Evolutionary conservation across 2,797 vertebrate species (phyloP).

Genomic region (Percopsis omiscomaycus): DNA sequence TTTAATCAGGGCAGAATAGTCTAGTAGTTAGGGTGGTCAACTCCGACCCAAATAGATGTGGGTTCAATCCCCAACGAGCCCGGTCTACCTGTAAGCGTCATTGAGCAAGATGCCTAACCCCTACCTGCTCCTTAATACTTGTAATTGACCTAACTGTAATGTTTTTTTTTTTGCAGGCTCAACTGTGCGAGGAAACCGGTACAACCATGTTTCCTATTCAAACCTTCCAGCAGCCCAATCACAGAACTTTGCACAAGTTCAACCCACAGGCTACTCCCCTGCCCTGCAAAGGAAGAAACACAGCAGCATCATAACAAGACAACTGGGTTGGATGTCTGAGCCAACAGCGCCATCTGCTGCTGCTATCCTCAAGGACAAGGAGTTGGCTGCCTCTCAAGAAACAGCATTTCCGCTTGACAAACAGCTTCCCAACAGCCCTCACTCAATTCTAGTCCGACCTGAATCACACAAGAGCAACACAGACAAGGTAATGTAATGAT

Average conservation of each 20-base stretch:
- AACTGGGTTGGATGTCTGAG: slow-evolving; percentile 73
- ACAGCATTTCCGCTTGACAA: slow-evolving; percentile 58
- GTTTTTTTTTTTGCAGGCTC: slow-evolving; percentile 56
- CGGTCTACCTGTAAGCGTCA: too few relatives aligned
- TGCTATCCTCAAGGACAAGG: slow-evolving; percentile 78
- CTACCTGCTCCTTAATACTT: neutral
- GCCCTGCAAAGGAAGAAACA: slow-evolving; percentile 75
- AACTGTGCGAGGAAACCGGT: slow-evolving; percentile 62
- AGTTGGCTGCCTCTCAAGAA: slow-evolving; percentile 72
- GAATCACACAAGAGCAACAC: slow-evolving; percentile 80
- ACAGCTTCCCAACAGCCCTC: slow-evolving; percentile 74
- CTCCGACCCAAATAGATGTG: too few relatives aligned
- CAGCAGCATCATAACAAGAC: slow-evolving; percentile 53
- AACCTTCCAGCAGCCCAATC: slow-evolving; percentile 75
- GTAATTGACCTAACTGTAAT: neutral
- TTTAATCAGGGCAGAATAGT: too few relatives aligned
- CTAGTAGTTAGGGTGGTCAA: too few relatives aligned
- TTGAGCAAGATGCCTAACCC: too few relatives aligned
- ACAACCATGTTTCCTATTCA: slow-evolving; percentile 66
- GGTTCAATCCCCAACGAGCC: too few relatives aligned
- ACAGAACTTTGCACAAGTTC: slow-evolving; percentile 71
- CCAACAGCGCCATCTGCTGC: slow-evolving; percentile 80
- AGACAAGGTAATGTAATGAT: slow-evolving; percentile 83
- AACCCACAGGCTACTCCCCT: slow-evolving; percentile 65
- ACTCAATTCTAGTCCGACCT: slow-evolving; percentile 94